These are phyloP conservation scores for Fistularia tabacaria DNA, from an alignment of 2,797 vertebrate genomes.

Conservation along the genomic window DNA sequence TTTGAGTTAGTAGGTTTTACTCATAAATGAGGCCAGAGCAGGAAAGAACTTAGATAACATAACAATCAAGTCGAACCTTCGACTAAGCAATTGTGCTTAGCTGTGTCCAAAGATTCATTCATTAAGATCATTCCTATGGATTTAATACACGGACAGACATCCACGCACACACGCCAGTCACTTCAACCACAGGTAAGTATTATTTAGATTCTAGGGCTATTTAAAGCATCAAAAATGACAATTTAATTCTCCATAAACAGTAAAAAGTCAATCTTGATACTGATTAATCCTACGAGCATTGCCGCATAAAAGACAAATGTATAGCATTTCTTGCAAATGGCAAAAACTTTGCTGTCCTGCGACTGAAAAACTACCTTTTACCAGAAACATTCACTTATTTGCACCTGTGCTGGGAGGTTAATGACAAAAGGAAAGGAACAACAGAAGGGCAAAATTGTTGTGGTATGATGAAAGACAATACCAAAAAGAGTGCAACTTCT, in stretches of 20 bases:
- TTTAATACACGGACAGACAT: no score
- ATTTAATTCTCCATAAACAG: not conserved
- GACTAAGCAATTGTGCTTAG: not conserved
- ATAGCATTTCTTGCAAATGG: no score
- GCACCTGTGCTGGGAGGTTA: no score
- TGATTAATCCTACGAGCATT: no score
- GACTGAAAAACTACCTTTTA: not conserved
- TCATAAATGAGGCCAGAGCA: constrained; percentile 2
- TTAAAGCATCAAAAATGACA: not conserved
- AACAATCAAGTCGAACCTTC: not conserved
- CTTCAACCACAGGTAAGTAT: not conserved
- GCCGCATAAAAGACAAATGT: no score
- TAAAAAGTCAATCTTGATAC: no score
- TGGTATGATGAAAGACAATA: no score
- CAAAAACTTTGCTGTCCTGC: not conserved
- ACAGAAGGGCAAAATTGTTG: no score
- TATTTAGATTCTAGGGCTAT: not conserved
- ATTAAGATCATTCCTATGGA: not conserved
- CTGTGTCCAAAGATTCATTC: not conserved
- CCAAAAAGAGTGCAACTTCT: constrained; percentile 3
- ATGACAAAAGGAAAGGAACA: no score
- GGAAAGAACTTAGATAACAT: constrained; percentile 4
- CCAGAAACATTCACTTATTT: not conserved
- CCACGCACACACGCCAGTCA: not conserved
- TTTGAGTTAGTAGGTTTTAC: constrained; percentile 36